These are phyloP conservation scores for Hemistola chrysoprasaria DNA, from an alignment of 2,888 invertebrate species.

Conservation along the genomic window DNA sequence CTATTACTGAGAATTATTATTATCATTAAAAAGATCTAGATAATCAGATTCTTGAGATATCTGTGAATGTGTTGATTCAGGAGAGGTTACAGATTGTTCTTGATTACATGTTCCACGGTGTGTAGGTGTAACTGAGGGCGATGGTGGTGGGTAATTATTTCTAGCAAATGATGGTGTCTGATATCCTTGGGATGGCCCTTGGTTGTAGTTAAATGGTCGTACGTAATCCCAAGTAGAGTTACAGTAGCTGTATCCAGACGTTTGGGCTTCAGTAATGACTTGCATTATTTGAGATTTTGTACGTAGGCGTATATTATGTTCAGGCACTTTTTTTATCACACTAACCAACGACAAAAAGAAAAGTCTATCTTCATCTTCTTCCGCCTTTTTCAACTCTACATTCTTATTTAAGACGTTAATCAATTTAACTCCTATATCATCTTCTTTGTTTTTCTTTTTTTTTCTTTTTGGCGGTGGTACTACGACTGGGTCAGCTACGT, in stretches of 20 bases:
- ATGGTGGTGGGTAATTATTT: too few relatives aligned
- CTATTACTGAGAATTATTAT: too few relatives aligned
- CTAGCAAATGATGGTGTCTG: too few relatives aligned
- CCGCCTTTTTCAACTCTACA: slow-evolving; percentile 18
- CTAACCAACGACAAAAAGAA: slow-evolving; percentile 26
- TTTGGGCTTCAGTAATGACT: slow-evolving; percentile 27
- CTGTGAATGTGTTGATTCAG: too few relatives aligned
- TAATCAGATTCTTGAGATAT: too few relatives aligned
- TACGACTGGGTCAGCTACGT: slow-evolving; percentile 15
- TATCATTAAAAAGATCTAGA: too few relatives aligned
- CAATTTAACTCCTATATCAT: slow-evolving; percentile 19
- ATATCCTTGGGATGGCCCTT: too few relatives aligned
- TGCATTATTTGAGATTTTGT: slow-evolving; percentile 27
- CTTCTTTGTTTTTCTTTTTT: slow-evolving; percentile 17
- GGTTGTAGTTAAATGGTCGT: too few relatives aligned
- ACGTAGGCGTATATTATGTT: slow-evolving; percentile 26
- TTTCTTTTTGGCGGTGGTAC: slow-evolving; percentile 18
- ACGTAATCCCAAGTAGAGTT: too few relatives aligned
- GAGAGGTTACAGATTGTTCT: too few relatives aligned
- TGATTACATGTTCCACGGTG: too few relatives aligned
- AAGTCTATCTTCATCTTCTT: slow-evolving; percentile 11
- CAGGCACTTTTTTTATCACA: slow-evolving; percentile 24
- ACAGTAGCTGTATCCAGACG: slow-evolving; percentile 24
- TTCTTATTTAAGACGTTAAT: slow-evolving; percentile 23
- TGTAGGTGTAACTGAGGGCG: too few relatives aligned